Evolutionary conservation across 2,113 vertebrate species (phyloP), one percentile per base, ranked within the genome.

Genomic region (Heptranchias perlo): DNA sequence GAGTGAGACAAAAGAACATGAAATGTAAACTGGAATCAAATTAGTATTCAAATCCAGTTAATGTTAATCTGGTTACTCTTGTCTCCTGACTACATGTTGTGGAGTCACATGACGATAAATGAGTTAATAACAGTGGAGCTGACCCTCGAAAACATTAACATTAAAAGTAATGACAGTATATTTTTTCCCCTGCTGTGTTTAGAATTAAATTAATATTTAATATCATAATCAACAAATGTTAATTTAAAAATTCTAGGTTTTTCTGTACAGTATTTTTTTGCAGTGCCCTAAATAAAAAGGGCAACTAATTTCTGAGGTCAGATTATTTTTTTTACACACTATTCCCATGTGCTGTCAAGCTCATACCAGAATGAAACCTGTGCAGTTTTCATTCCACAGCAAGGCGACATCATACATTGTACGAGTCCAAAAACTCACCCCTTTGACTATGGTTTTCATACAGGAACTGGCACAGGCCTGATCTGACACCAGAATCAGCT

Each of bases 131-230:
- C 49, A 64, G 44, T 95, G 25, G 47, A 52, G 47, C 10, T 49
- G 28, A 47, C 18, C 89, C 31, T 21, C n/a, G 39, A 35, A 11
- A 39, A 44, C 4, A 64, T 93, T 62, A 93, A 62, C 58, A 93
- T 69, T 35, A 69, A 94, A 52, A 47, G 39, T 67, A 94, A 31
- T 69, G 44, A 16, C 25, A 28, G 58, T 62, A 69, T 44, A 44
- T 25, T 64, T 95, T 69, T 58, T 23, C 39, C 92, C 44, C 14
- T 44, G 18, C 65, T 49, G 25, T 47, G 2, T 31, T 67, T 14
- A 95, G n/a, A 69, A 95, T 67, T 67, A 95, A 23, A 94, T 67
- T 44, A 49, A 95, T 49, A 73, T 95, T 95, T 73, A 95, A 49
- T 69, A 95, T 95, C 10, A 64, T 52, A 91, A 89, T 92, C 52